These are phyloP conservation scores for Petrosia ficiformis DNA, from an alignment of 37 sponge, comb jelly and placozoan species.

Conservation along the genomic window DNA sequence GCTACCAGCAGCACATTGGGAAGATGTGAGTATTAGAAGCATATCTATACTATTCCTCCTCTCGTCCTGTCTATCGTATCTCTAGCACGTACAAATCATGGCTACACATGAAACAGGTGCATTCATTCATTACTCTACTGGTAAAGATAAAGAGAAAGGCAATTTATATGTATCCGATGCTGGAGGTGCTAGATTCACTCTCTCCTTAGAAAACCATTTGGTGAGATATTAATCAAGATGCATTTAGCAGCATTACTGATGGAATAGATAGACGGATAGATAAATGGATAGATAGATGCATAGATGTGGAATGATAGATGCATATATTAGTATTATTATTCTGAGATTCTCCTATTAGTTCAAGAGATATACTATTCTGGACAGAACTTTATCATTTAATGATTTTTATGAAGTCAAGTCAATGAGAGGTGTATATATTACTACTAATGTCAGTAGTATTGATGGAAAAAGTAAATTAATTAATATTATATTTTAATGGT, in stretches of 20 bases:
- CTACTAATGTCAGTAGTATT: slow-evolving; percentile 17
- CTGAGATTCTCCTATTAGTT: too few species aligned
- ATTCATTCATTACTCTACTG: slow-evolving; percentile 57
- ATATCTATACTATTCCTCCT: too few species aligned
- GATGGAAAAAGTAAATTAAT: not conserved
- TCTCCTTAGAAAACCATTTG: slow-evolving; percentile 55
- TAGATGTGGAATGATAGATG: too few species aligned
- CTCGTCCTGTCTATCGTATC: too few species aligned
- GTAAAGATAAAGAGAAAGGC: slow-evolving; percentile 19
- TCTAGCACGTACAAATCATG: slow-evolving; percentile 51
- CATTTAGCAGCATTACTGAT: too few species aligned
- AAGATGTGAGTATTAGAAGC: slow-evolving; percentile 30
- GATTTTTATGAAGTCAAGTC: slow-evolving; percentile 76
- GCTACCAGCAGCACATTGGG: slow-evolving; percentile 45
- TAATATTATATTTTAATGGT: not conserved
- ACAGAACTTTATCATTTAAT: slow-evolving; percentile 5
- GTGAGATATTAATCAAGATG: slow-evolving; percentile 6
- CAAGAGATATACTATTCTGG: too few species aligned
- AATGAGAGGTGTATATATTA: slow-evolving; percentile 61
- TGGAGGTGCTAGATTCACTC: slow-evolving; percentile 32
- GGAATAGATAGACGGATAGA: too few species aligned
- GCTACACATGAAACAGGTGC: slow-evolving; percentile 71
- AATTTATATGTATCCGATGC: slow-evolving; percentile 47
- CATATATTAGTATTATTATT: too few species aligned
- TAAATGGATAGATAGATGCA: too few species aligned